These are phyloP conservation scores for Notolepis coatsorum DNA, from an alignment of 2,797 vertebrate genomes.

Conservation along the genomic window DNA sequence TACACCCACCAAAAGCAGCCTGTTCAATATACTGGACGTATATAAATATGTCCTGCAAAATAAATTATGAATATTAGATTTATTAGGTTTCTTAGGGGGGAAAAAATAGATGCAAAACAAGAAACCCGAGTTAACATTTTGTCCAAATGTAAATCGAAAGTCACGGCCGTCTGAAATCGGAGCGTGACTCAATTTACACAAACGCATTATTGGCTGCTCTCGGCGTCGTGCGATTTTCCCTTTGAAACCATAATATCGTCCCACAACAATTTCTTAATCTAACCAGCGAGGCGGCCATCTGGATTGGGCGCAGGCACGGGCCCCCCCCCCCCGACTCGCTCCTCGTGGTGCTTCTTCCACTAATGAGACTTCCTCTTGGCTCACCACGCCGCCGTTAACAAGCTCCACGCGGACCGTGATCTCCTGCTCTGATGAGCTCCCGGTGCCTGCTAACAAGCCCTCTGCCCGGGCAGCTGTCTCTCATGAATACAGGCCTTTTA, in stretches of 20 bases:
- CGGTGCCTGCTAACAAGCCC: constrained; percentile 66
- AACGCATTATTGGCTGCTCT: no score
- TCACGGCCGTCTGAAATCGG: no score
- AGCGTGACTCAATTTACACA: no score
- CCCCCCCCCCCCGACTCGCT: constrained; percentile 22
- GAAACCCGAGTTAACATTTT: no score
- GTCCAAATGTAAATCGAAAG: no score
- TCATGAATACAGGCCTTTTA: constrained; percentile 37
- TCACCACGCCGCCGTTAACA: constrained; percentile 58
- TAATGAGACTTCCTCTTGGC: constrained; percentile 70
- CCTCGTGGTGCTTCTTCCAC: constrained; percentile 45
- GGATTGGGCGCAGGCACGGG: constrained; percentile 45
- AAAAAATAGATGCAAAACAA: no score
- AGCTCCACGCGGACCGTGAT: constrained; percentile 65
- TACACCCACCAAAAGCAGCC: no score
- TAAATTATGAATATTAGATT: no score
- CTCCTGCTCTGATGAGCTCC: constrained; percentile 62
- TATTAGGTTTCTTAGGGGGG: no score
- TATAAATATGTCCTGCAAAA: no score
- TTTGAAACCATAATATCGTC: neutral
- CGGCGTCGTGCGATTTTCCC: no score
- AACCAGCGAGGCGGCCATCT: constrained; percentile 54
- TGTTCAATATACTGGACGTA: no score
- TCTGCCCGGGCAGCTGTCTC: constrained; percentile 50
- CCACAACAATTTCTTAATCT: constrained; percentile 26